Conservation (phyloP, 2,797 vertebrate genomes). For the Acanthurus tractus region DNA sequence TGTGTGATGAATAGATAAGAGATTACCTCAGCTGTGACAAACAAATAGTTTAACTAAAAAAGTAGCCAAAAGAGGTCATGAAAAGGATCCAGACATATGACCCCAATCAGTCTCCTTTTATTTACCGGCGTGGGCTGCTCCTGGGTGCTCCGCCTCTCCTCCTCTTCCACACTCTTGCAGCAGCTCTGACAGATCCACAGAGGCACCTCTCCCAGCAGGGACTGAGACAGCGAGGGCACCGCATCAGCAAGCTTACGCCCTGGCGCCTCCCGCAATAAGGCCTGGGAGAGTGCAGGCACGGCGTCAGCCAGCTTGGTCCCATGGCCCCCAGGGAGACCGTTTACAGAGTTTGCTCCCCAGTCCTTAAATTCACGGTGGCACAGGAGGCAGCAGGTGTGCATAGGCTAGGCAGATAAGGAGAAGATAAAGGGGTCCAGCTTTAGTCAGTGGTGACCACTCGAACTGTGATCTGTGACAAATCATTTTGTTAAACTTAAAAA, state of each 20-base stretch:
- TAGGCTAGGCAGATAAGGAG: conserved; percentile 83
- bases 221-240: conserved; percentile 96
- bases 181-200: conserved; percentile 99
- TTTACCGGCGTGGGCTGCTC: conserved; percentile 93
- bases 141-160: conserved; percentile 93
- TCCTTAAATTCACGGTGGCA: conserved; percentile 98
- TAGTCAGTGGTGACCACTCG: background rate
- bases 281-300: conserved; percentile 95
- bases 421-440: conserved; percentile 34
- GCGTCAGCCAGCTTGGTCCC: conserved; percentile 89
- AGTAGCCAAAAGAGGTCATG: conserved; percentile 6
- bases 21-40: too few relatives aligned
- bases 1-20: conserved; percentile 2
- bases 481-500: background rate
- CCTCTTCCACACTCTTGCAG: conserved; percentile 97
- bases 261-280: conserved; percentile 93
- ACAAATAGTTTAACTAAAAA: conserved; percentile 16
- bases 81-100: conserved; percentile 32
- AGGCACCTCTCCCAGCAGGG: conserved; percentile 96
- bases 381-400: conserved; percentile 97
- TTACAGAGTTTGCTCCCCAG: conserved; percentile 92
- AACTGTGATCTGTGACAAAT: background rate
- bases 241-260: conserved; percentile 94
- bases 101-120: conserved; percentile 61
- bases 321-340: conserved; percentile 91